Evolutionary conservation across 2,888 invertebrate genomes (phyloP).

Genomic region (Lepidochitona cinerea): DNA sequence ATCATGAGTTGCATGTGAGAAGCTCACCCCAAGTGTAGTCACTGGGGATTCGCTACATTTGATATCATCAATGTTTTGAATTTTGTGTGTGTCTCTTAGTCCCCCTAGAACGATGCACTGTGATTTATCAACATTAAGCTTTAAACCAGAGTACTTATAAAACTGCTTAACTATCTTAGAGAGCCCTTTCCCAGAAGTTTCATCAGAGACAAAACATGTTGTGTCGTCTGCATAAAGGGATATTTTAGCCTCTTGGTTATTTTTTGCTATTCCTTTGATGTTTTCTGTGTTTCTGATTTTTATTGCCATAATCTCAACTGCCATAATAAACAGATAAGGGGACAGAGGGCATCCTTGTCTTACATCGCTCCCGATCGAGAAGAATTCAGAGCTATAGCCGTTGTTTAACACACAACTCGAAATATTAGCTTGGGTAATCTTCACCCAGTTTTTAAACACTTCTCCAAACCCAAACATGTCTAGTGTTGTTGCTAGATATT

Average conservation of each 20-base stretch:
- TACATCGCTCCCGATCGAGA: background rate
- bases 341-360: background rate
- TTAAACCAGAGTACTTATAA: too few relatives aligned
- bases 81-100: too few relatives aligned
- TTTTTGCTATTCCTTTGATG: background rate
- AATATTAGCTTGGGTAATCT: background rate
- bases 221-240: conserved; percentile 17
- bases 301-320: background rate
- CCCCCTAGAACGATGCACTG: too few relatives aligned
- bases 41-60: too few relatives aligned
- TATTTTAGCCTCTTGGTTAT: background rate
- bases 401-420: background rate
- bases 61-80: too few relatives aligned
- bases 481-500: conserved; percentile 17
- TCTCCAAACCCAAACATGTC: conserved; percentile 21
- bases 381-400: background rate
- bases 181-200: too few relatives aligned
- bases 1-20: background rate
- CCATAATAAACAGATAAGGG: background rate
- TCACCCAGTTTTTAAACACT: conserved; percentile 15
- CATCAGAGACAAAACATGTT: too few relatives aligned
- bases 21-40: background rate
- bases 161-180: too few relatives aligned
- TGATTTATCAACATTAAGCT: too few relatives aligned
- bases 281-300: background rate